Evolutionary conservation across 2,797 vertebrate genomes (phyloP).

Genomic region (Myotis daubentonii): DNA sequence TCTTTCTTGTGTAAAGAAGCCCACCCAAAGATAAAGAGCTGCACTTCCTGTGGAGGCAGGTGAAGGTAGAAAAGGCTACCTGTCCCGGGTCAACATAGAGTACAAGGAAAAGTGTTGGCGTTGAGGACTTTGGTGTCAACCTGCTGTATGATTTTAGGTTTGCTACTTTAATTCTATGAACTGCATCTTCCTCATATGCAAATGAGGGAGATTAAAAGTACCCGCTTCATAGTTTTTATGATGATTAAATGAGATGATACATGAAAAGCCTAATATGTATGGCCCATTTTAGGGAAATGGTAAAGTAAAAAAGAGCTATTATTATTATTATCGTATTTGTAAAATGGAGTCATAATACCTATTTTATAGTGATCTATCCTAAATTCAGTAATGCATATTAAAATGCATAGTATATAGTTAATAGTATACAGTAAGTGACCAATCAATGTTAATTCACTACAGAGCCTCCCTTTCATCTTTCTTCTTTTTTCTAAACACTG

Average conservation of each 20-base stretch:
- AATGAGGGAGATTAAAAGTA: not conserved
- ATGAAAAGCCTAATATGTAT: not conserved
- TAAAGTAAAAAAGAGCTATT: not conserved
- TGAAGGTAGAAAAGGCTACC: not conserved
- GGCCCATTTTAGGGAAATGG: not conserved
- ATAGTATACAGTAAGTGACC: not conserved
- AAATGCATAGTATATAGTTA: not conserved
- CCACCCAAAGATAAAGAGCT: not conserved
- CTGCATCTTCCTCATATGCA: not conserved
- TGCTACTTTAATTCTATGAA: not conserved
- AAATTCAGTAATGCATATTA: not conserved
- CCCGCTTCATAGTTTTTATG: not conserved
- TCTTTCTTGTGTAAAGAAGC: not conserved
- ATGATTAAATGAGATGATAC: not conserved
- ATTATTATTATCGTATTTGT: not conserved
- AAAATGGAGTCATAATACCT: not conserved
- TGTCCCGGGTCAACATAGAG: not conserved
- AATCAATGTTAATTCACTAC: not conserved
- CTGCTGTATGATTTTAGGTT: not conserved
- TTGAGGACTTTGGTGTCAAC: not conserved
- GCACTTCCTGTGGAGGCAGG: not conserved
- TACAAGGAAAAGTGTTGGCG: rapidly evolving
- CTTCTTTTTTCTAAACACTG: not conserved
- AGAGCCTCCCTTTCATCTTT: not conserved
- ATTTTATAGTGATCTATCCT: not conserved